Conservation (phyloP, 2,888 invertebrate genomes). For the Acanthacorydalis orientalis region DNA sequence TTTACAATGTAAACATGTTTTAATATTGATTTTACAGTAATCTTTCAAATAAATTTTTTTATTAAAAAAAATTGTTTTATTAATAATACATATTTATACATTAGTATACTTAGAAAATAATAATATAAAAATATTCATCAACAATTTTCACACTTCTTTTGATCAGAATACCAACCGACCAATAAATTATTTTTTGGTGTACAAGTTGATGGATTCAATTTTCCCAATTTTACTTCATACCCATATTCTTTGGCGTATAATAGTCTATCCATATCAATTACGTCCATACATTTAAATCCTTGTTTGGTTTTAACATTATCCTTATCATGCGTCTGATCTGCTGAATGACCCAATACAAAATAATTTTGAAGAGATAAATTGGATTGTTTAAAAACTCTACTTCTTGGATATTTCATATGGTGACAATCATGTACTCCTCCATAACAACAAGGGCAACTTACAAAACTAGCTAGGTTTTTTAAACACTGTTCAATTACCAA, state of each 20-base stretch:
- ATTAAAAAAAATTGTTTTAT: neutral
- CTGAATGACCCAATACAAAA: conserved; percentile 70
- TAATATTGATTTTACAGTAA: too few relatives aligned
- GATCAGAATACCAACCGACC: conserved; percentile 37
- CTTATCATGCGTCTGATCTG: conserved; percentile 78
- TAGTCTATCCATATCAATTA: conserved; percentile 75
- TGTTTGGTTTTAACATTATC: conserved; percentile 50
- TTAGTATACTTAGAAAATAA: neutral
- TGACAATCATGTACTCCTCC: conserved; percentile 73
- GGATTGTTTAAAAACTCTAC: conserved; percentile 36
- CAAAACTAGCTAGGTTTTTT: conserved; percentile 58
- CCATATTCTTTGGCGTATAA: conserved; percentile 55
- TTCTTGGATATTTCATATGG: conserved; percentile 67
- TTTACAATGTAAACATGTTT: neutral
- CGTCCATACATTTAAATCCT: conserved; percentile 73
- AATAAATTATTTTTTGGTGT: conserved; percentile 86
- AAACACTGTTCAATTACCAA: conserved; percentile 76
- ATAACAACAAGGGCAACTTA: conserved; percentile 89
- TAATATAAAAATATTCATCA: neutral
- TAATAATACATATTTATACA: neutral
- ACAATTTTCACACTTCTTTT: neutral
- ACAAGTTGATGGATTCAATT: conserved; percentile 63
- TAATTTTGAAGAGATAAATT: conserved; percentile 40
- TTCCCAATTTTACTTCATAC: conserved; percentile 58
- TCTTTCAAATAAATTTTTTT: neutral